Conservation (phyloP, 2,797 vertebrate species). For the Zalophus californianus region DNA sequence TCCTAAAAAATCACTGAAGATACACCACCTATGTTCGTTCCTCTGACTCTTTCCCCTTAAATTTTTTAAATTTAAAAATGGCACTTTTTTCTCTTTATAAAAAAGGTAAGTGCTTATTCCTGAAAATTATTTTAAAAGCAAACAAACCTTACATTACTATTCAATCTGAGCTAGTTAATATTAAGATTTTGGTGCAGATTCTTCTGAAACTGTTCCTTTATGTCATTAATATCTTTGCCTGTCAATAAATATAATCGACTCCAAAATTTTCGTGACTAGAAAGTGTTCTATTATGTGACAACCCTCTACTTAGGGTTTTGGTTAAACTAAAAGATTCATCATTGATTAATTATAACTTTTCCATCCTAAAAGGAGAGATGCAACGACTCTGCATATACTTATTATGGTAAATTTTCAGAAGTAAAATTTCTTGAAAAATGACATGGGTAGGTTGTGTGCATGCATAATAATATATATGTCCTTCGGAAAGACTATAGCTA, state of each 20-base stretch:
- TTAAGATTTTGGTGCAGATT: background rate
- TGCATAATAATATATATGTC: background rate
- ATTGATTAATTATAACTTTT: background rate
- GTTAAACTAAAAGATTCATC: background rate
- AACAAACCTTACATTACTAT: background rate
- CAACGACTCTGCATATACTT: background rate
- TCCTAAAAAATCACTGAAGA: background rate
- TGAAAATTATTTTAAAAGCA: background rate
- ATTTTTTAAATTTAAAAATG: slow-evolving; percentile 36
- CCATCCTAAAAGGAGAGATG: background rate
- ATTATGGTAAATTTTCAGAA: background rate
- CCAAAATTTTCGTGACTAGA: background rate
- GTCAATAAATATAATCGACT: background rate
- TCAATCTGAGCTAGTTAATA: background rate
- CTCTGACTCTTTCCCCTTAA: background rate
- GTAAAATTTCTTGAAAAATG: background rate
- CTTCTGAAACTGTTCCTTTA: background rate
- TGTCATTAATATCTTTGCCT: background rate
- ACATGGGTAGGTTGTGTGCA: background rate
- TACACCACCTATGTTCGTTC: background rate
- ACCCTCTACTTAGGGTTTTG: background rate
- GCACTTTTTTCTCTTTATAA: background rate
- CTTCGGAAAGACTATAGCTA: background rate
- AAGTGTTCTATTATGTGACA: background rate
- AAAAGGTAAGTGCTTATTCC: background rate